A percentile compares a stretch with the other conserved stretches of the same genome.
phyloP scores from a whole-genome alignment of 2,888 invertebrate species.

The Autographa gamma region DNA sequence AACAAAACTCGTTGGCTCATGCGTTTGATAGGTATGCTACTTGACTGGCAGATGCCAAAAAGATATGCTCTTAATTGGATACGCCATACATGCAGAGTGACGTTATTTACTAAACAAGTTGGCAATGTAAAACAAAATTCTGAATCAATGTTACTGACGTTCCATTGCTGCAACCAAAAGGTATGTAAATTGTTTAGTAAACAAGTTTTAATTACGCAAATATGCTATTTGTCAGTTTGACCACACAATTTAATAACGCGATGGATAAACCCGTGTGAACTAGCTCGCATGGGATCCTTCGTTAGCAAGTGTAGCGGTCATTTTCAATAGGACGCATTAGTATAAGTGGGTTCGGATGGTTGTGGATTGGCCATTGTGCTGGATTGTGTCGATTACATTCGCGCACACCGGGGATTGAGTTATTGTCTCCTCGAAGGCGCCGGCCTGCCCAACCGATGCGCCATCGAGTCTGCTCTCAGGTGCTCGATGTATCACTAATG shows the following conservation, averaged over 20 bases:
- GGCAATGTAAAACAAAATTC: not conserved
- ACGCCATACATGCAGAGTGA: not conserved
- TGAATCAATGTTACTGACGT: not conserved
- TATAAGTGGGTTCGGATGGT: slow-evolving; percentile 73
- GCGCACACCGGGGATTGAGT: slow-evolving; percentile 73
- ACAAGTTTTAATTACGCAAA: slow-evolving; percentile 41
- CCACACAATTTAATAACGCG: slow-evolving; percentile 26
- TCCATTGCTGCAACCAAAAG: not conserved
- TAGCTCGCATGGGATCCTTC: slow-evolving; percentile 65
- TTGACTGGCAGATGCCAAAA: not conserved
- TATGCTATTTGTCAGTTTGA: slow-evolving; percentile 21
- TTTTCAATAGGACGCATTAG: slow-evolving; percentile 79
- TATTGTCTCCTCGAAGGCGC: slow-evolving; percentile 72
- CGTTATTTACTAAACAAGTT: not conserved
- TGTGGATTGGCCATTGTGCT: slow-evolving; percentile 74
- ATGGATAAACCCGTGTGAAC: slow-evolving; percentile 23
- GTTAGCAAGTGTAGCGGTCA: slow-evolving; percentile 70
- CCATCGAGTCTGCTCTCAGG: slow-evolving; percentile 64
- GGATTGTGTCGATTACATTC: slow-evolving; percentile 74
- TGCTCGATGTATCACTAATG: slow-evolving; percentile 57
- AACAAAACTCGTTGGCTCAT: not conserved
- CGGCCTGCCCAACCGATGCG: slow-evolving; percentile 51
- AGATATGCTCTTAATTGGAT: not conserved
- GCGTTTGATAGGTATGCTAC: not conserved
- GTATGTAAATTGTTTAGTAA: slow-evolving; percentile 6